Percentiles rank a stretch among this genome's conserved stretches.
Evolutionary conservation across 2,113 vertebrate genomes (phyloP).

Genomic region (Aleadryas rufinucha): DNA sequence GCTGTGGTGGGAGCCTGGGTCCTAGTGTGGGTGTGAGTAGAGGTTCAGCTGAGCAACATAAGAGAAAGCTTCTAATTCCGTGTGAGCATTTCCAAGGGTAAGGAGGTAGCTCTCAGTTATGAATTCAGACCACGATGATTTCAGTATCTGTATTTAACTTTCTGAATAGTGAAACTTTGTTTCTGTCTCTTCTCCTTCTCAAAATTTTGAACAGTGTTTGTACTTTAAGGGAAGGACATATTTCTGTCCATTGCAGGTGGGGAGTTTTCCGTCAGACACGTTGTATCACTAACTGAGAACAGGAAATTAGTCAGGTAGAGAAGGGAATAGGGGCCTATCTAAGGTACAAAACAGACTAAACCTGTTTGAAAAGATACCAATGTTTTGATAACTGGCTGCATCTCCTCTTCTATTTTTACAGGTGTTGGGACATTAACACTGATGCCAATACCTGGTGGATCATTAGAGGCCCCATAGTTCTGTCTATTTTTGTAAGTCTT

Average conservation of each 20-base stretch:
- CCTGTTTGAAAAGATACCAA: neutral
- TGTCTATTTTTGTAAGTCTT: slow-evolving; percentile 86
- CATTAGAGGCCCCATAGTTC: slow-evolving; percentile 86
- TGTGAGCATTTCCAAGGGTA: neutral
- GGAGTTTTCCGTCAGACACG: neutral
- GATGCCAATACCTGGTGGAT: slow-evolving; percentile 88
- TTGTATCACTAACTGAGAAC: neutral
- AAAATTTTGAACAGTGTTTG: neutral
- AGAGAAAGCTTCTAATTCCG: neutral
- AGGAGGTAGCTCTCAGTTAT: neutral
- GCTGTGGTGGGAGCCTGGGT: neutral
- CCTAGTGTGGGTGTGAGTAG: neutral
- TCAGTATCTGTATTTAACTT: neutral
- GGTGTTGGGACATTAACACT: slow-evolving; percentile 90
- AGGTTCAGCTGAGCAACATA: neutral
- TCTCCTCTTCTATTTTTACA: slow-evolving; percentile 54
- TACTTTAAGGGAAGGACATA: neutral
- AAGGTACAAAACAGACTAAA: neutral
- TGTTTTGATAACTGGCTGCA: slow-evolving; percentile 15
- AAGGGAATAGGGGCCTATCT: neutral
- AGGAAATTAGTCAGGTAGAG: neutral
- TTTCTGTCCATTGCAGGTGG: neutral
- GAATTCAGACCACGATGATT: neutral
- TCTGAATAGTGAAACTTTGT: neutral
- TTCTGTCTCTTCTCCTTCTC: neutral